Evolutionary conservation across 1,140 invertebrate genomes (phyloP).

Genomic region (Spodoptera frugiperda): DNA sequence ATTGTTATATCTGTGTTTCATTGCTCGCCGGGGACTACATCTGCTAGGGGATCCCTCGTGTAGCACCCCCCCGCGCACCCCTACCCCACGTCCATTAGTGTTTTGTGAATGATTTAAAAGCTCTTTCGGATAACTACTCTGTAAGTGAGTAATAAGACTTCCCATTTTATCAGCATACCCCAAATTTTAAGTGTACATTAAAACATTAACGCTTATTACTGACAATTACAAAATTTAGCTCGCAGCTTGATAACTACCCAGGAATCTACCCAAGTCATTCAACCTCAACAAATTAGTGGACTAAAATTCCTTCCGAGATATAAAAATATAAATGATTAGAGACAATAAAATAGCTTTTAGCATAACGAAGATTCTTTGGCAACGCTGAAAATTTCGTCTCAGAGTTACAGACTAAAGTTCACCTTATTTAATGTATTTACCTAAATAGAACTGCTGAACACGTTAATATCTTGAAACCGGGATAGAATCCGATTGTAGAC

Average conservation of each 20-base stretch:
- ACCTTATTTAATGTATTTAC: constrained; percentile 35
- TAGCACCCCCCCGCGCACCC: constrained; percentile 56
- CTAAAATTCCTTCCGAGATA: constrained; percentile 28
- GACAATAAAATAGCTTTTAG: constrained; percentile 45
- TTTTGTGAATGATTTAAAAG: constrained; percentile 87
- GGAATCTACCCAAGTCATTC: constrained; percentile 25
- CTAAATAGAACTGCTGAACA: constrained; percentile 29
- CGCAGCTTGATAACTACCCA: neutral
- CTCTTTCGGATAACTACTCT: constrained; percentile 86
- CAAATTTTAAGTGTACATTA: constrained; percentile 85
- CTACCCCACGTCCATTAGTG: constrained; percentile 85
- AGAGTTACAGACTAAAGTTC: constrained; percentile 25
- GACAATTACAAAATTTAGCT: constrained; percentile 5
- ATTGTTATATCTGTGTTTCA: constrained; percentile 85
- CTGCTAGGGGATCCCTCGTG: constrained; percentile 64
- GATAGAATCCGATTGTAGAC: constrained; percentile 31
- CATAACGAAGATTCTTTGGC: constrained; percentile 35
- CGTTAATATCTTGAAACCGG: constrained; percentile 15
- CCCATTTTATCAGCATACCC: constrained; percentile 85
- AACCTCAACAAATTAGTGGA: constrained; percentile 32
- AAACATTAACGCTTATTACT: constrained; percentile 72
- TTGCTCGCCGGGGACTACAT: constrained; percentile 82
- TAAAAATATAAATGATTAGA: constrained; percentile 38
- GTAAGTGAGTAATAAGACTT: constrained; percentile 86
- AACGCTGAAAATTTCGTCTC: constrained; percentile 19